These are phyloP conservation scores for Myathropa florea DNA, from an alignment of 2,888 invertebrate species.

Conservation along the genomic window DNA sequence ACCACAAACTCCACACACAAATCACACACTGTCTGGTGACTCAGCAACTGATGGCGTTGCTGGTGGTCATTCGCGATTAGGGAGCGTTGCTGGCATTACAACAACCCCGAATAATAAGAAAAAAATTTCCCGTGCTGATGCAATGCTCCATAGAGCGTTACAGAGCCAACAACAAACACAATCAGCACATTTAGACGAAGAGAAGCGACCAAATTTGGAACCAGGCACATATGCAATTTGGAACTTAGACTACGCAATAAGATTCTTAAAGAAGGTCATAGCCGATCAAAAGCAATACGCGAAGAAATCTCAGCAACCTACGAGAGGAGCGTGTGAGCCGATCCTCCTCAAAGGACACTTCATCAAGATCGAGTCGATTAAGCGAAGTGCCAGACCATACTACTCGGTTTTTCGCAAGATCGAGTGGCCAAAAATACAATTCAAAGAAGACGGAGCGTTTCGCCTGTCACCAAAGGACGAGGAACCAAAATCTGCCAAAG, in stretches of 20 bases:
- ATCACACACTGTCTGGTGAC: conserved; percentile 62
- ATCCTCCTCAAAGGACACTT: conserved; percentile 85
- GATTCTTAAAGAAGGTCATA: conserved; percentile 85
- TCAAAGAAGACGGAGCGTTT: conserved; percentile 79
- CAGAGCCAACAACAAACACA: conserved; percentile 70
- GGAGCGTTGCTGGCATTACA: conserved; percentile 28
- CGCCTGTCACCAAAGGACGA: conserved; percentile 74
- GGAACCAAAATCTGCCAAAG: conserved; percentile 64
- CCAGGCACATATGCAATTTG: conserved; percentile 81
- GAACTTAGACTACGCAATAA: conserved; percentile 83
- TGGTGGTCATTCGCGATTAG: conserved; percentile 44
- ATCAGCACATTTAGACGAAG: conserved; percentile 29
- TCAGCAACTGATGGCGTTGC: conserved; percentile 64
- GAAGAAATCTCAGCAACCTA: conserved; percentile 67
- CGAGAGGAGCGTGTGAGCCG: conserved; percentile 78
- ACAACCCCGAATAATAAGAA: conserved; percentile 69
- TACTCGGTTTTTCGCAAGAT: conserved; percentile 78
- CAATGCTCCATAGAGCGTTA: conserved; percentile 88
- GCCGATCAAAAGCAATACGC: conserved; percentile 76
- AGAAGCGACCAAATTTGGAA: conserved; percentile 49
- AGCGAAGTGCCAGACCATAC: conserved; percentile 78
- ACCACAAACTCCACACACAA: conserved; percentile 75
- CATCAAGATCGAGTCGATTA: conserved; percentile 85
- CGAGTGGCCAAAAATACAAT: conserved; percentile 79
- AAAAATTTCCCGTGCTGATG: conserved; percentile 85